Evolutionary conservation across 2,888 invertebrate genomes (phyloP).

Genomic region (Conomelus anceps): DNA sequence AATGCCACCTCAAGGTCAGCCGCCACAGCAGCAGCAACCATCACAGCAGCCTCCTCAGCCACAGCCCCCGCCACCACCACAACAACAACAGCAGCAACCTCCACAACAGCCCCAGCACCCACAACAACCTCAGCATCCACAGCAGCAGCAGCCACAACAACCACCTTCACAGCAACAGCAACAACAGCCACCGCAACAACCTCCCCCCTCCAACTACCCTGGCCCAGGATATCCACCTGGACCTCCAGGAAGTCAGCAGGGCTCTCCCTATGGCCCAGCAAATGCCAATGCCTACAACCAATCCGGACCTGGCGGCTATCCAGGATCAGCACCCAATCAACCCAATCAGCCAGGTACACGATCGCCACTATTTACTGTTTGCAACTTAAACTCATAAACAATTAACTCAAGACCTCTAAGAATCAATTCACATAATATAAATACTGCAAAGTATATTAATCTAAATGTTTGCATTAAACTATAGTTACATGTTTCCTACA

Average conservation of each 20-base stretch:
- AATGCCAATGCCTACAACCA: background rate
- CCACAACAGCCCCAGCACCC: constrained; percentile 38
- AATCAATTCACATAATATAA: too few species aligned
- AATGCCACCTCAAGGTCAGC: constrained; percentile 6
- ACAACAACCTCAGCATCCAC: constrained; percentile 38
- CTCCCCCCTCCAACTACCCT: constrained; percentile 43
- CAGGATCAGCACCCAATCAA: background rate
- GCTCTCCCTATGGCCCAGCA: constrained; percentile 43
- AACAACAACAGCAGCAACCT: constrained; percentile 20
- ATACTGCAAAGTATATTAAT: too few species aligned
- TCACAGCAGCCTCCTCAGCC: constrained; percentile 7
- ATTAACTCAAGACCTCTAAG: too few species aligned
- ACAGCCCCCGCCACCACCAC: constrained; percentile 15
- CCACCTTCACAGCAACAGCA: constrained; percentile 58
- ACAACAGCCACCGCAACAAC: constrained; percentile 57
- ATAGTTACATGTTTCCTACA: too few species aligned
- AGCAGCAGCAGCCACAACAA: constrained; percentile 35
- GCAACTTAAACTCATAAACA: too few species aligned
- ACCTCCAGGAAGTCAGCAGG: constrained; percentile 39
- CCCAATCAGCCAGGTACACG: background rate
- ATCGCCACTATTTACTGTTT: too few species aligned
- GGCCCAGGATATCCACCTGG: constrained; percentile 25
- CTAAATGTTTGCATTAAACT: too few species aligned
- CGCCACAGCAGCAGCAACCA: background rate
- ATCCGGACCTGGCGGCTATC: background rate